Conservation (phyloP, 2,797 vertebrate genomes). For the Gorsachius magnificus region DNA sequence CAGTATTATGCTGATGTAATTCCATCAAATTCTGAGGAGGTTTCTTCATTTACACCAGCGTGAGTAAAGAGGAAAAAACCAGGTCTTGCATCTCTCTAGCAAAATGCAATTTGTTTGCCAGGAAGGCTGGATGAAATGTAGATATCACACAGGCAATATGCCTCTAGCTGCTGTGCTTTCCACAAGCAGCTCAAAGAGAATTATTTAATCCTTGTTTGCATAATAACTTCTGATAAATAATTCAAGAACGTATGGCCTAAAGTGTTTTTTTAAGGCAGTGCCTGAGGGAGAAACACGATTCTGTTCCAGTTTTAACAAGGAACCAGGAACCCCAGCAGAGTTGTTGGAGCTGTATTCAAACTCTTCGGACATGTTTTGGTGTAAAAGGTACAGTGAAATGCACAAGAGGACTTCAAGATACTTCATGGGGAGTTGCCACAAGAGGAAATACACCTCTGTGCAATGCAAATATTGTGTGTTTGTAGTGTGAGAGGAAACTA, state of each 20-base stretch:
- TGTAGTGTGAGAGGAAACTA: slow-evolving; percentile 4
- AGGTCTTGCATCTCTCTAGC: neutral
- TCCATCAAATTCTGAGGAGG: neutral
- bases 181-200: slow-evolving; percentile 81
- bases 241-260: slow-evolving; percentile 65
- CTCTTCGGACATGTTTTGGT: slow-evolving; percentile 14
- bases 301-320: slow-evolving; percentile 61
- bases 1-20: neutral
- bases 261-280: slow-evolving; percentile 58
- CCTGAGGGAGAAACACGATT: slow-evolving; percentile 66
- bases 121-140: slow-evolving; percentile 18
- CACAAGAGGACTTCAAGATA: neutral
- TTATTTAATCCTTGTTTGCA: slow-evolving; percentile 85
- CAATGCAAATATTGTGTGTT: neutral
- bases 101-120: slow-evolving; percentile 36
- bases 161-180: slow-evolving; percentile 55
- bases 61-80: neutral
- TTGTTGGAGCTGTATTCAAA: slow-evolving; percentile 1
- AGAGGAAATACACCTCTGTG: neutral
- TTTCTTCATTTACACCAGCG: neutral
- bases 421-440: slow-evolving; percentile 19
- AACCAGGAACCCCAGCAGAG: slow-evolving; percentile 45
- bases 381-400: slow-evolving; percentile 25
- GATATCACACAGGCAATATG: slow-evolving; percentile 45
- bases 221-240: slow-evolving; percentile 78